Conservation (phyloP, 2,113 vertebrate species). For the Ctenomys sociabilis region DNA sequence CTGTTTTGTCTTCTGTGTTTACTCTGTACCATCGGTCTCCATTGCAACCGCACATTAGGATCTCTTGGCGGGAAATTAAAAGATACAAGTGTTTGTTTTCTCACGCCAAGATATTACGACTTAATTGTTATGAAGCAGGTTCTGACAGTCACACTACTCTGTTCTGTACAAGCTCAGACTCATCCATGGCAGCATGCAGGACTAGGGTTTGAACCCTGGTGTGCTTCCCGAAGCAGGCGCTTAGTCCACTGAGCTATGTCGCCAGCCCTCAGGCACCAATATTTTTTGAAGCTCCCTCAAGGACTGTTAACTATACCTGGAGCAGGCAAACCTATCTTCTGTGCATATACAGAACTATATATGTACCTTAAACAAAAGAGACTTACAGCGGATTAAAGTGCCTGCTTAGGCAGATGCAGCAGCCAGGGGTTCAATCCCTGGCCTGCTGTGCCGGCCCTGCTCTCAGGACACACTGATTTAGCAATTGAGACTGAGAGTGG, state of each 20-base stretch:
- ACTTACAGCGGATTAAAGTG: neutral
- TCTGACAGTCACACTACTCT: too few species aligned
- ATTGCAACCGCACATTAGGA: conserved; percentile 11
- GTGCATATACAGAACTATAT: neutral
- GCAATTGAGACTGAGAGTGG: too few species aligned
- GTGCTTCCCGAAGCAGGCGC: too few species aligned
- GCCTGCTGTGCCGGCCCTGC: too few species aligned
- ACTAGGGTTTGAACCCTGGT: too few species aligned
- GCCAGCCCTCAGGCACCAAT: neutral
- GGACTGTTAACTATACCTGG: neutral
- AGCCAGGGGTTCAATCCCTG: too few species aligned
- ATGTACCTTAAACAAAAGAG: neutral
- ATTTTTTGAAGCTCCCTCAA: neutral
- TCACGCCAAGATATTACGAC: neutral
- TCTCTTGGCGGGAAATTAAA: neutral
- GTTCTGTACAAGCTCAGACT: too few species aligned
- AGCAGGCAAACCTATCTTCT: neutral
- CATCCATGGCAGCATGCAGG: too few species aligned
- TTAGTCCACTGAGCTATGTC: too few species aligned
- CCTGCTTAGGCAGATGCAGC: too few species aligned
- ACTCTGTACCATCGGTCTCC: neutral
- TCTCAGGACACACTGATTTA: too few species aligned
- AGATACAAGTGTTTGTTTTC: neutral
- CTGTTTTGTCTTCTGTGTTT: neutral
- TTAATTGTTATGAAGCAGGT: neutral